Conservation (phyloP, 2,888 invertebrate species). For the Uropetala carovei region DNA sequence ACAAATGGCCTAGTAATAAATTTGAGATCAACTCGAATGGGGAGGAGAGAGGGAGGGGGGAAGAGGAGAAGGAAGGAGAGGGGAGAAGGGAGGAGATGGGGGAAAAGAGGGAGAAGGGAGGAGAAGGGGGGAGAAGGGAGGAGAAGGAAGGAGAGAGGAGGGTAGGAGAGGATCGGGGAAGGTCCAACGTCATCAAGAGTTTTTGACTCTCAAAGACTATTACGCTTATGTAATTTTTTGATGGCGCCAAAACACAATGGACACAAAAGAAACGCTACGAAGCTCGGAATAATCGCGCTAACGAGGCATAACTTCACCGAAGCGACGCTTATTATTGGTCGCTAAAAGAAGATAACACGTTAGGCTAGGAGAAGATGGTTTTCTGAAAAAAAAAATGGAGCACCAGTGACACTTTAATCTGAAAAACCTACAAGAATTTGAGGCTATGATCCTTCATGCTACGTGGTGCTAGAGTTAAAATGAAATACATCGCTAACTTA, state of each 20-base stretch:
- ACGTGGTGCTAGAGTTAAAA: too few species aligned
- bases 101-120: neutral
- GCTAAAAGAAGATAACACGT: too few species aligned
- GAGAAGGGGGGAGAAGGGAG: neutral
- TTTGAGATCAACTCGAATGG: conserved; percentile 2
- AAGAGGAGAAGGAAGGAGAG: neutral
- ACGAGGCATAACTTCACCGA: neutral
- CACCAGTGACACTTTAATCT: too few species aligned
- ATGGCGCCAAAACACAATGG: neutral
- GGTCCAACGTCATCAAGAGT: neutral
- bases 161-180: neutral
- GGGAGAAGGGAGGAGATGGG: neutral
- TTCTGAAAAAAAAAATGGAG: too few species aligned
- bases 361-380: too few species aligned
- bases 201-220: too few species aligned
- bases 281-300: neutral
- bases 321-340: too few species aligned
- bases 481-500: too few species aligned
- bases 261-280: neutral
- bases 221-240: neutral
- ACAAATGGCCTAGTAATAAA: conserved; percentile 47
- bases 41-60: neutral
- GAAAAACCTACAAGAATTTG: too few species aligned
- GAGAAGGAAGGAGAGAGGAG: neutral
- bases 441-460: too few species aligned